Base-by-base conservation (phyloP, 2,888 invertebrate species). In the Phalangium opilio region DNA sequence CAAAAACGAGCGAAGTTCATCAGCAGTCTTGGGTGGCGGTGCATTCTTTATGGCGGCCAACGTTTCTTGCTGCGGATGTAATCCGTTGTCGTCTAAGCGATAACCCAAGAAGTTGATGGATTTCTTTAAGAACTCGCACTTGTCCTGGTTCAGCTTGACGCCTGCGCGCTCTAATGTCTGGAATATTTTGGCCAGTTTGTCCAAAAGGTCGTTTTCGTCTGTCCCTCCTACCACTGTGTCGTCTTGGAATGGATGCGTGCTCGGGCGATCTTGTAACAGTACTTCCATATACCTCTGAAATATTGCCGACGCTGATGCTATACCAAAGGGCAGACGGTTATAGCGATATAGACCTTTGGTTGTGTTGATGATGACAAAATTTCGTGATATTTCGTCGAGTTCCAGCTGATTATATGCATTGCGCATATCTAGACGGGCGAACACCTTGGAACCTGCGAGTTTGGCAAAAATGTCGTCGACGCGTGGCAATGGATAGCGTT, bases 1-100 rank as follows among this genome's bases (percentile, higher is more conserved):
- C 3, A 61, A 21, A 44, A 57, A 60, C 2, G 58, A 53, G 15
- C 55, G 49, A 7, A 62, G 47, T 38, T 62, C 54, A n/a, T 50
- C 49, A 3, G 58, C 47, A 39, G 59, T 58, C 15, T 48, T 53
- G 2, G 60, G 61, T 5, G 43, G 38, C 27, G 60, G 58, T 44
- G 58, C 54, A n/a, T 59, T 43, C 7, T 43, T 39, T 11, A 62
- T 56, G 0, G 58, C 60, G 34, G 55, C 46, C 2, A 58, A 45
- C 38, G 58, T 60, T n/a, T 53, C 45, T 12, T 53, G 48, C 3
- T 50, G 42, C 12, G 57, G 53, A 19, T 48, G 50, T 5, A 57
- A 42, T 2, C 61, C 61, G n/a, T 55, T 33, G 17, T 47, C 42
- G 36, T 53, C 49, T 12, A 58, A 48, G 11, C 44, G 20, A 44